Base-by-base conservation (phyloP, 2,888 invertebrate genomes). In the Pristionchus arcanus region DNA sequence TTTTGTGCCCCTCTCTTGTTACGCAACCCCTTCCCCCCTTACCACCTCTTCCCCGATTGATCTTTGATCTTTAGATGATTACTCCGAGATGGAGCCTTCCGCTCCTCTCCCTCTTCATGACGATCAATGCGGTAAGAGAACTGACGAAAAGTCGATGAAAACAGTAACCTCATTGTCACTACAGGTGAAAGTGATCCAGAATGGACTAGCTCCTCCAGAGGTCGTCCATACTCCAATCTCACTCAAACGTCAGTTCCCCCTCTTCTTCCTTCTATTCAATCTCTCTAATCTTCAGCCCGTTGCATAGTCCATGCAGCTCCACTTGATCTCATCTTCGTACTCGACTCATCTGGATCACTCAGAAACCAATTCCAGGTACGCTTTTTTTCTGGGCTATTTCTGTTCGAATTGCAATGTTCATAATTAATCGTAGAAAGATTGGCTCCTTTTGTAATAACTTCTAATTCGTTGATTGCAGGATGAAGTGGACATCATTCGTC, bases 331-430 rank as follows among this genome's bases (percentile, higher is more conserved):
- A 90, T 95, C 31, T 94, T 95, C 90, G 92, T 95, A 90, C 90
- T 95, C 68, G 95, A 95, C 91, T 93, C 94, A 49, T 94, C 94
- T 1, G 95, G 95, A 19, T 94, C 94, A 11, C 91, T 95, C 37
- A 89, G 93, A 68, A 93, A 94, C 81, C 91, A 94, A 87, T 95
- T 94, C 90, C 93, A 93, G 91, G 92, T 92, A 74, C 28, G n/a
- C 16, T 25, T 15, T 59, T 13, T 11, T 31, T 25, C n/a, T 19
- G 15, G 13, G 42, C 42, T 9, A 37, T 34, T 31, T 37, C 2
- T 31, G 77, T 77, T 77, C 19, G 77, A n/a, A 4, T 5, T 11
- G 42, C 3, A 9, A 21, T 16, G n/a, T 21, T 42, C 49, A 66
- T 25, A 16, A 25, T n/a, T 86, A 13, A 4, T 63, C 31, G 53